phyloP scores from a whole-genome alignment of 2,797 vertebrate genomes.

The Lerista edwardsae region DNA sequence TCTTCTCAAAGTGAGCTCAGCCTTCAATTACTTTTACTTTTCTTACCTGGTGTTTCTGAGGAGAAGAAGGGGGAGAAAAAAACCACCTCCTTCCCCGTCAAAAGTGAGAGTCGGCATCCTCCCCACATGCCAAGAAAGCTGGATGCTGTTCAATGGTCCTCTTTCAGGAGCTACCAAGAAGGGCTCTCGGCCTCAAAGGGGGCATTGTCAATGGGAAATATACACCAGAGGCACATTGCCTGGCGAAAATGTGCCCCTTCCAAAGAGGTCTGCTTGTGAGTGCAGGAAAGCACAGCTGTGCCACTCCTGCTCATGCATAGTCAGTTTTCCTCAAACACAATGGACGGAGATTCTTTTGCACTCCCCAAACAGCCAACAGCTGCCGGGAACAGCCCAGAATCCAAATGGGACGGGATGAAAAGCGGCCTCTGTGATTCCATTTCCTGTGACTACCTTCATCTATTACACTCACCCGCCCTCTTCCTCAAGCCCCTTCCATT shows the following conservation, averaged over 20 bases:
- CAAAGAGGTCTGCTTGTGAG: conserved; percentile 1
- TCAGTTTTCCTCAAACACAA: neutral
- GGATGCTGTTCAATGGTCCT: conserved; percentile 23
- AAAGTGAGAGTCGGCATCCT: conserved; percentile 1
- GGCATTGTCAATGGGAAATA: conserved; percentile 22
- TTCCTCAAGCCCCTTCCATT: neutral
- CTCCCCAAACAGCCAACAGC: neutral
- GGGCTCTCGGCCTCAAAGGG: conserved; percentile 20
- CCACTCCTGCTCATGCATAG: neutral
- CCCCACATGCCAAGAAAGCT: conserved; percentile 1
- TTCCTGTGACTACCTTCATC: no score
- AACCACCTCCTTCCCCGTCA: neutral
- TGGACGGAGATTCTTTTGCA: neutral
- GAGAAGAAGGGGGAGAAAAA: neutral
- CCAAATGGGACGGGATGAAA: neutral
- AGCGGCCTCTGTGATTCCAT: neutral
- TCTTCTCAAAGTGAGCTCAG: neutral
- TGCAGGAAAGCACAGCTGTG: neutral
- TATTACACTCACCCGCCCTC: no score
- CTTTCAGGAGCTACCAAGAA: conserved; percentile 22
- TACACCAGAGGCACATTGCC: neutral
- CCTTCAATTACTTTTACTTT: neutral
- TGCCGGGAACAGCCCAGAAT: neutral
- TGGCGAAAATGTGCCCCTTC: neutral
- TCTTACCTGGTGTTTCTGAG: conserved; percentile 12